Conservation (phyloP, 1,140 invertebrate species). For the Pristionchus pacificus region DNA sequence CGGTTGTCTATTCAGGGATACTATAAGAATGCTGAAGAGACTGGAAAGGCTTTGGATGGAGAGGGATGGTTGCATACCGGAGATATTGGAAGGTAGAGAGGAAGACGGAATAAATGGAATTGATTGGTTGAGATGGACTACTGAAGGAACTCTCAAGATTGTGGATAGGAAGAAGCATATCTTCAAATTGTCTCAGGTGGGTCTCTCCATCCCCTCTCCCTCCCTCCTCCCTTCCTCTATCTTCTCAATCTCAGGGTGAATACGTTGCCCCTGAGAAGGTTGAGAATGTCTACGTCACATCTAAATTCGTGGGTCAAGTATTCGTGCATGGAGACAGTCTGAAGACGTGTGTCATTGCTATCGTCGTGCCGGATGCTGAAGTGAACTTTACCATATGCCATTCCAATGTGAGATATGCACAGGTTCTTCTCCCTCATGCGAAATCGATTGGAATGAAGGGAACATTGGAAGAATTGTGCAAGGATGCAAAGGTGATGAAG, state of each 20-base stretch:
- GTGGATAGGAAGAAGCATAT: slow-evolving; percentile 64
- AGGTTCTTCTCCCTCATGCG: slow-evolving; percentile 61
- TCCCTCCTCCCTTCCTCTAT: too few relatives aligned
- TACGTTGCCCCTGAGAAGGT: slow-evolving; percentile 66
- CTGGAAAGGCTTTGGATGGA: slow-evolving; percentile 59
- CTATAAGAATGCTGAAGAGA: slow-evolving; percentile 60
- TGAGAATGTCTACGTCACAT: slow-evolving; percentile 62
- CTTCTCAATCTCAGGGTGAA: slow-evolving; percentile 58
- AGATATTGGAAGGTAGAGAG: slow-evolving; percentile 46
- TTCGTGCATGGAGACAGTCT: slow-evolving; percentile 64
- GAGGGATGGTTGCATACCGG: slow-evolving; percentile 60
- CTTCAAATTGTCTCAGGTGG: slow-evolving; percentile 62
- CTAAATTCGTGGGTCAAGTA: slow-evolving; percentile 58
- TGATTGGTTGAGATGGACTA: slow-evolving; percentile 43
- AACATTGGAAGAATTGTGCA: slow-evolving; percentile 80
- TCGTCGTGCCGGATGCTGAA: slow-evolving; percentile 90
- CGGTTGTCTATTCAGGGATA: slow-evolving; percentile 40
- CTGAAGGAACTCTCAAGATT: slow-evolving; percentile 62
- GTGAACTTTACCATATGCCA: slow-evolving; percentile 58
- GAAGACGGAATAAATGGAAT: background rate
- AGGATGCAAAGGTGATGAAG: slow-evolving; percentile 75
- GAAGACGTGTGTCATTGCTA: slow-evolving; percentile 84
- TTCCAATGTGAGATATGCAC: slow-evolving; percentile 11
- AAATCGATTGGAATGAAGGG: slow-evolving; percentile 80
- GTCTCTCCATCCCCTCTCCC: too few relatives aligned